These are phyloP conservation scores for Falco biarmicus DNA, from an alignment of 2,797 vertebrate species.

Conservation along the genomic window DNA sequence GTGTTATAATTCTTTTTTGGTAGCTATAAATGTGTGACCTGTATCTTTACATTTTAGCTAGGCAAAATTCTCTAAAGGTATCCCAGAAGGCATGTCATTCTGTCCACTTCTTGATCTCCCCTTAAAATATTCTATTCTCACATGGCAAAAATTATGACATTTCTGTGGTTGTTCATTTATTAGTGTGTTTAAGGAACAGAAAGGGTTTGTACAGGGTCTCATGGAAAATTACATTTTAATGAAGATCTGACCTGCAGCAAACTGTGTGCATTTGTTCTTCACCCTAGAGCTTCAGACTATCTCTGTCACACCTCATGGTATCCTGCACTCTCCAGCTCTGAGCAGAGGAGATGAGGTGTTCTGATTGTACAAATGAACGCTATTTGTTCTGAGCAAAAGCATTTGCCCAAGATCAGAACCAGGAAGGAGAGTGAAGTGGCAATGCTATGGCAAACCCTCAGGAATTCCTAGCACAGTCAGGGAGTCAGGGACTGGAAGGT, in stretches of 20 bases:
- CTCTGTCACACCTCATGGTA: background rate
- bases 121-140: background rate
- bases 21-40: background rate
- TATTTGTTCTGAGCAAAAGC: background rate
- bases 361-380: background rate
- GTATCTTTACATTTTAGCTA: background rate
- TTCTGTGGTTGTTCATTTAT: background rate
- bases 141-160: background rate
- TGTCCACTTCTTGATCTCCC: background rate
- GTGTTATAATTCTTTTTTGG: background rate
- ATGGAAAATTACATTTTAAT: background rate
- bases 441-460: background rate
- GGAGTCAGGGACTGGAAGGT: background rate
- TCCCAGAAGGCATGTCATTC: background rate
- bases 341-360: background rate
- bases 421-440: background rate
- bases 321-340: background rate
- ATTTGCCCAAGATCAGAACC: background rate
- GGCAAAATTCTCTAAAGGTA: background rate
- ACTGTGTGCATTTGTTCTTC: background rate
- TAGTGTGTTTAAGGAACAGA: background rate
- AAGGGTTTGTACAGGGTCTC: background rate
- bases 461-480: background rate
- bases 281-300: background rate
- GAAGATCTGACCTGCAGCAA: background rate